These are phyloP conservation scores for Crenuchus spilurus DNA, from an alignment of 2,797 vertebrate genomes.

Conservation along the genomic window DNA sequence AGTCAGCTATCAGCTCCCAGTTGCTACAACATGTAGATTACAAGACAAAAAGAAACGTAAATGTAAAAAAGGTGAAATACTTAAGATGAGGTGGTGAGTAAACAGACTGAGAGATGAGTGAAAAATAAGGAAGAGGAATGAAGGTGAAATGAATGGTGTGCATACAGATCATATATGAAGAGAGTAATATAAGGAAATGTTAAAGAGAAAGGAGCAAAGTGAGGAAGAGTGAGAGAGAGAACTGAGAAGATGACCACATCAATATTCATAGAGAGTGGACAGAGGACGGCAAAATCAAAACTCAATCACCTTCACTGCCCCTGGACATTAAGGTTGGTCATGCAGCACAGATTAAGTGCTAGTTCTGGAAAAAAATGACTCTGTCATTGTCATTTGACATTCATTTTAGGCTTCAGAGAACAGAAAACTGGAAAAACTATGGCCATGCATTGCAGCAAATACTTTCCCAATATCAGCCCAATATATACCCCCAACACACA, in stretches of 20 bases:
- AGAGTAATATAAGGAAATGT: slow-evolving; percentile 47
- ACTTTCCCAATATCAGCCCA: too few relatives aligned
- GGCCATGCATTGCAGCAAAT: not conserved
- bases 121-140: too few relatives aligned
- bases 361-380: not conserved
- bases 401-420: not conserved
- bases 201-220: slow-evolving; percentile 25
- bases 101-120: too few relatives aligned
- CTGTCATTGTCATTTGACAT: not conserved
- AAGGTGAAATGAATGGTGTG: too few relatives aligned
- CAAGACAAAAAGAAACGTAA: slow-evolving; percentile 37
- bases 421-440: not conserved
- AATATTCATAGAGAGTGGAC: slow-evolving; percentile 27
- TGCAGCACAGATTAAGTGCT: not conserved
- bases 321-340: not conserved
- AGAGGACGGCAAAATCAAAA: slow-evolving; percentile 10
- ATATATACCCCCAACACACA: too few relatives aligned
- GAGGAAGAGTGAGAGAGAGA: slow-evolving; percentile 34
- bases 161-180: too few relatives aligned
- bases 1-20: too few relatives aligned
- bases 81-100: too few relatives aligned
- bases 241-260: slow-evolving; percentile 29
- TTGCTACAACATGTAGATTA: not conserved
- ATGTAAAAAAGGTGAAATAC: slow-evolving; percentile 51
- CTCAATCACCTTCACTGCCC: slow-evolving; percentile 10